Base-by-base conservation (phyloP, 2,888 invertebrate species). In the Heliothis peltigera region DNA sequence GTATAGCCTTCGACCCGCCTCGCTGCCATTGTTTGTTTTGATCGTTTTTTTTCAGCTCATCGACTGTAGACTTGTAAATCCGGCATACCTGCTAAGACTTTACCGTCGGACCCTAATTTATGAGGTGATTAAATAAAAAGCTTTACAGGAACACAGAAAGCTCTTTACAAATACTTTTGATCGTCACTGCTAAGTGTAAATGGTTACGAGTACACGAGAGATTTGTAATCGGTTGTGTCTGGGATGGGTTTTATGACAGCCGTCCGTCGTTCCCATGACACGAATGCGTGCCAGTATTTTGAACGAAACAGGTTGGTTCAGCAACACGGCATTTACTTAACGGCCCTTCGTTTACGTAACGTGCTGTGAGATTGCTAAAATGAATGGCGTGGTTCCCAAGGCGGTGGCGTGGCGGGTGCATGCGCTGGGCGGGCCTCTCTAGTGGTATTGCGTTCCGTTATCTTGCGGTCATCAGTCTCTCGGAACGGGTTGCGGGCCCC, bases 391-490 rank as follows among this genome's bases (percentile, higher is more conserved):
- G 77, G 85, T 88, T 88, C 85, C 87, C 86, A 88, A 86, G 83
- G 78, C 80, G 83, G 78, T 75, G 71, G 49, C 80, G 74, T 57
- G 69, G 68, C 64, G 73, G 67, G 79, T 78, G 84, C 72, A 77
- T 76, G 81, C 81, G 81, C 84, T 79, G 83, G 86, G 81, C 83
- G 84, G 87, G 83, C 81, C 80, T 77, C 85, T 86, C 86, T 87
- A 87, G 88, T 87, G 88, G 88, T 87, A 85, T 83, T 76, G 81
- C 81, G 87, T 87, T 83, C 94, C 93, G 94, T 94, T 93, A 94
- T 87, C 87, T 91, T 91, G 90, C 93, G 93, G 93, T 93, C 92
- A 91, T 91, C 93, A 91, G 90, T 90, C 91, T 88, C 87, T 82
- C 81, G 81, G 86, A 90, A 88, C 90, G 88, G 87, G 90, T 87